Conservation (phyloP, 2,888 invertebrate genomes). For the Meta bourneti region DNA sequence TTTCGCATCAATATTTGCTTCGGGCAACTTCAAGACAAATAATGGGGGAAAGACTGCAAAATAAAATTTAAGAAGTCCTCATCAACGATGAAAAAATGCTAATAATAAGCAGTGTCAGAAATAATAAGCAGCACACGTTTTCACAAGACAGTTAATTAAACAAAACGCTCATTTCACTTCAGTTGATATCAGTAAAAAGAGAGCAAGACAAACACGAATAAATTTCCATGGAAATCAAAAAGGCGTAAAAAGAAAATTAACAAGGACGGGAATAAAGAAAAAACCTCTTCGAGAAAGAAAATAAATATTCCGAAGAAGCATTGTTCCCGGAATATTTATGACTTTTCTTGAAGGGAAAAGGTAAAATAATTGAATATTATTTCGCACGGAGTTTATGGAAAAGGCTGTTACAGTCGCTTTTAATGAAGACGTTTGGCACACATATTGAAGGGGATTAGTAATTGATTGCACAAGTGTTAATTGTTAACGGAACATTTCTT, state of each 20-base stretch:
- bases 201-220: not conserved
- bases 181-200: slow-evolving; percentile 1
- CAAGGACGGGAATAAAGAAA: not conserved
- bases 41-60: not conserved
- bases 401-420: not conserved
- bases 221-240: slow-evolving; percentile 27
- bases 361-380: not conserved
- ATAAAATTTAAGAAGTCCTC: not conserved
- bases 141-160: slow-evolving; percentile 54
- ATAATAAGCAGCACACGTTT: not conserved
- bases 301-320: slow-evolving; percentile 46
- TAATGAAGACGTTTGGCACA: not conserved
- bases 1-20: not conserved
- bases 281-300: not conserved
- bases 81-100: not conserved
- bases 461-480: not conserved
- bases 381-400: not conserved
- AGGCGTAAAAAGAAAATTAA: not conserved
- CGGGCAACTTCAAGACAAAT: not conserved
- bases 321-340: slow-evolving; percentile 34
- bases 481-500: not conserved
- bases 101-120: not conserved
- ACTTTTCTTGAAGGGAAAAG: slow-evolving; percentile 2
- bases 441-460: not conserved
- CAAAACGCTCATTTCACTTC: slow-evolving; percentile 37